phyloP scores from a whole-genome alignment of 2,888 invertebrate species.

The Philopedon plagiatum region DNA sequence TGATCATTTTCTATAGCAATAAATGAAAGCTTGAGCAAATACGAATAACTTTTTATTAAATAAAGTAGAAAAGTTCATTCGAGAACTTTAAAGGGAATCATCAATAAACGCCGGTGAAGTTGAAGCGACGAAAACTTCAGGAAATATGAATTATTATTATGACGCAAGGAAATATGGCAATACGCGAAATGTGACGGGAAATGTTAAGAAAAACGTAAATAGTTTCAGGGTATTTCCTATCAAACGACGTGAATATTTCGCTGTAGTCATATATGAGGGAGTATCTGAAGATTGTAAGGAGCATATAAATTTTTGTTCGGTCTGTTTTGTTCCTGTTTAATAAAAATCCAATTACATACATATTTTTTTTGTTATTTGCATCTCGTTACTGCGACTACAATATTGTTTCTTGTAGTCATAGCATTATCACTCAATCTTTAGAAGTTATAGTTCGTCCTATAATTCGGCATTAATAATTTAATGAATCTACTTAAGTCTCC shows the following conservation, averaged over 20 bases:
- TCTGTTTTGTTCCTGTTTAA: too few relatives aligned
- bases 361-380: too few relatives aligned
- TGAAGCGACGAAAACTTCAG: conserved; percentile 31
- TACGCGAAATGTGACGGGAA: conserved; percentile 35
- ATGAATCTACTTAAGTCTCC: too few relatives aligned
- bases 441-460: too few relatives aligned
- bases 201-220: conserved; percentile 30
- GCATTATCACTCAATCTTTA: too few relatives aligned
- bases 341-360: too few relatives aligned
- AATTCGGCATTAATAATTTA: too few relatives aligned
- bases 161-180: conserved; percentile 38
- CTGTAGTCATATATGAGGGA: background rate
- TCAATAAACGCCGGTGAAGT: conserved; percentile 34
- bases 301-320: too few relatives aligned
- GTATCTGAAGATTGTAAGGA: too few relatives aligned
- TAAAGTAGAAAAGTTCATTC: conserved; percentile 24
- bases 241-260: conserved; percentile 11
- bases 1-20: conserved; percentile 18
- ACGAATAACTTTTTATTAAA: conserved; percentile 32
- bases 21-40: conserved; percentile 24
- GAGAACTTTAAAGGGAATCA: conserved; percentile 30
- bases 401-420: too few relatives aligned
- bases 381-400: too few relatives aligned
- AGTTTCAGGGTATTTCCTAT: conserved; percentile 14
- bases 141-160: conserved; percentile 36